phyloP scores from a whole-genome alignment of 2,888 invertebrate genomes.

The Resseliella maxima region DNA sequence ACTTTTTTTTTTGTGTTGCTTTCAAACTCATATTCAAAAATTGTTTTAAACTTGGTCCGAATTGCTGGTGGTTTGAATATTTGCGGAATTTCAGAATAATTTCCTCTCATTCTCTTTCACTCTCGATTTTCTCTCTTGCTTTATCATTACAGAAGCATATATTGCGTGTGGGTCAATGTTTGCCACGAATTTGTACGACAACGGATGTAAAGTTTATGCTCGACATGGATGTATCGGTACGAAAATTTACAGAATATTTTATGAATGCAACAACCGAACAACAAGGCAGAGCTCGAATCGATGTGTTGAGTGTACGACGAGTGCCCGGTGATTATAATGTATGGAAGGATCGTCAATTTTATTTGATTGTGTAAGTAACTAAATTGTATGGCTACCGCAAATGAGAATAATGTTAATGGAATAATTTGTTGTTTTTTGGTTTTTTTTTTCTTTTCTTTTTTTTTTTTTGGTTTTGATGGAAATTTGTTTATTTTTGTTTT shows the following conservation, averaged over 20 bases:
- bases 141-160: conserved; percentile 71
- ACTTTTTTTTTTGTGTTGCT: too few species aligned
- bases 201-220: conserved; percentile 69
- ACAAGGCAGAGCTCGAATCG: conserved; percentile 64
- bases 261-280: not conserved
- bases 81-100: not conserved
- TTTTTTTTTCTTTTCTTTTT: conserved; percentile 60
- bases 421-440: conserved; percentile 40
- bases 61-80: not conserved
- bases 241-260: conserved; percentile 61
- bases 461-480: too few species aligned
- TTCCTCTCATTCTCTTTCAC: not conserved
- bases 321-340: conserved; percentile 78
- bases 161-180: conserved; percentile 79
- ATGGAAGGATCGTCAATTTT: conserved; percentile 74
- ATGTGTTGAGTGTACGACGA: conserved; percentile 72
- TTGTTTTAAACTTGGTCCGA: not conserved
- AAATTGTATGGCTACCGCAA: not conserved
- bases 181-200: conserved; percentile 76
- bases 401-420: too few species aligned
- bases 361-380: conserved; percentile 74
- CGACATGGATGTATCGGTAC: conserved; percentile 65
- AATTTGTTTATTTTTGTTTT: conserved; percentile 60
- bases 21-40: too few species aligned
- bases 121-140: not conserved